These are phyloP conservation scores for Octomys mimax DNA, from an alignment of 2,797 vertebrate genomes.

Conservation along the genomic window DNA sequence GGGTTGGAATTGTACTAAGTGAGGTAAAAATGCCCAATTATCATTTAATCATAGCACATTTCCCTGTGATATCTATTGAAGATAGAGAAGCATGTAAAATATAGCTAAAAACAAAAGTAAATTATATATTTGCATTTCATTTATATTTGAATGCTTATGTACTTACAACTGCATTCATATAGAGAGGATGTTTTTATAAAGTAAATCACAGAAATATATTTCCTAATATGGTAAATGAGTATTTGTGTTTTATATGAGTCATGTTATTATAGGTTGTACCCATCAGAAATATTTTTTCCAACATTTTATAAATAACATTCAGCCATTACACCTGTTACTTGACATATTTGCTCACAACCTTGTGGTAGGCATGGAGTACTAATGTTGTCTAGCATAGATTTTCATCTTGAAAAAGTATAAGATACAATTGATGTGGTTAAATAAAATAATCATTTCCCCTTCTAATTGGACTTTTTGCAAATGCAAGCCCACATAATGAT, in stretches of 20 bases:
- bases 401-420: not conserved
- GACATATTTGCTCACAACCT: not conserved
- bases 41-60: not conserved
- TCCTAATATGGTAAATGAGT: not conserved
- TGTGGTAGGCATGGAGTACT: not conserved
- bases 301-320: not conserved
- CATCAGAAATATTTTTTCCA: not conserved
- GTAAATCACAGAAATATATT: not conserved
- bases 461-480: not conserved
- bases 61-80: not conserved
- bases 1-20: not conserved
- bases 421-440: not conserved
- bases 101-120: not conserved
- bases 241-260: not conserved
- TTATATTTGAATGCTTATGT: not conserved
- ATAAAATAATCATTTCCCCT: not conserved
- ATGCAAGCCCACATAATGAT: not conserved
- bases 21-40: not conserved
- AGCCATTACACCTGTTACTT: not conserved
- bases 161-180: constrained; percentile 20
- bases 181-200: not conserved
- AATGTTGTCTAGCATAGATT: not conserved
- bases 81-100: not conserved
- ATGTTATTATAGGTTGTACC: not conserved
- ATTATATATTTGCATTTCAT: not conserved